A percentile compares a stretch with the other conserved stretches of the same genome.
phyloP scores from a whole-genome alignment of 2,888 invertebrate species.

The Lithophane semibrunnea region DNA sequence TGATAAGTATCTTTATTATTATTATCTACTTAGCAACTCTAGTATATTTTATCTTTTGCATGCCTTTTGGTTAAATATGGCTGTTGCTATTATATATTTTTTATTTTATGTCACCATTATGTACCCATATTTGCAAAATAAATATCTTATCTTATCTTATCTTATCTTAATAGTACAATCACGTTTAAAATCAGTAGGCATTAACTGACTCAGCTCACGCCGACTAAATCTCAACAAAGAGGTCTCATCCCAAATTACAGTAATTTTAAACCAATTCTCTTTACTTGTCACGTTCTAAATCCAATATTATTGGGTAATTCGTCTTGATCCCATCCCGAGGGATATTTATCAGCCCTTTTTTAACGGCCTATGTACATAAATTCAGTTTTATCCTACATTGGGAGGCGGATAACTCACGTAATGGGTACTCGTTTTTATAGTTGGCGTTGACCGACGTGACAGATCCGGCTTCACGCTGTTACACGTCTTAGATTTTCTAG shows the following conservation, averaged over 20 bases:
- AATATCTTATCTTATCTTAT: no score
- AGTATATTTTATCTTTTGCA: no score
- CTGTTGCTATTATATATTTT: no score
- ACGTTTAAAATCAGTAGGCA: constrained; percentile 17
- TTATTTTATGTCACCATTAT: no score
- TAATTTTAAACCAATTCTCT: constrained; percentile 56
- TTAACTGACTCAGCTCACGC: neutral
- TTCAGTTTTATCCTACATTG: constrained; percentile 59
- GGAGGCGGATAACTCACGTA: constrained; percentile 56
- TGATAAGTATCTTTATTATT: no score
- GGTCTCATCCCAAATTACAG: constrained; percentile 38
- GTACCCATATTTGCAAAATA: no score
- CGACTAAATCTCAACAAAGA: constrained; percentile 38
- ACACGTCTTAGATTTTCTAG: constrained; percentile 39
- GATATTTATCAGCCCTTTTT: constrained; percentile 64
- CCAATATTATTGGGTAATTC: constrained; percentile 66
- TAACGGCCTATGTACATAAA: constrained; percentile 65
- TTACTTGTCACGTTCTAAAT: constrained; percentile 56
- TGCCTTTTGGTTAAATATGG: no score
- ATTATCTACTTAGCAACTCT: no score
- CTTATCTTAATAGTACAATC: neutral
- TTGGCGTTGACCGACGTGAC: constrained; percentile 58
- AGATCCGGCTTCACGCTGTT: constrained; percentile 21
- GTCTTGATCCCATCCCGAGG: constrained; percentile 57
- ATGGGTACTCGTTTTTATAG: constrained; percentile 63